These are phyloP conservation scores for Amblyteles armatorius DNA, from an alignment of 2,888 invertebrate genomes.

Conservation along the genomic window DNA sequence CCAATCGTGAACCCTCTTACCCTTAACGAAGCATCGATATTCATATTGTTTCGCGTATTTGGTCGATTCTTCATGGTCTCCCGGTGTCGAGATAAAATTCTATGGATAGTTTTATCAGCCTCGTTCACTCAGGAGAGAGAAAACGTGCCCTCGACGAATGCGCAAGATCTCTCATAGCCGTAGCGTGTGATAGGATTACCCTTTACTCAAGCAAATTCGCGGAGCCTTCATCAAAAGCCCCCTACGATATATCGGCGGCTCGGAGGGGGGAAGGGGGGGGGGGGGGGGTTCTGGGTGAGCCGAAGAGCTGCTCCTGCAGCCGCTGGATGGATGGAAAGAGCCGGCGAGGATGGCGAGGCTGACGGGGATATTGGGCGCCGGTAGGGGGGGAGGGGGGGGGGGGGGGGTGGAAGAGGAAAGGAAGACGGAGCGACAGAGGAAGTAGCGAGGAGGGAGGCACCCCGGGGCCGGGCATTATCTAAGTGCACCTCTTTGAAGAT, in stretches of 20 bases:
- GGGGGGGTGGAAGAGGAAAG: slow-evolving; percentile 57
- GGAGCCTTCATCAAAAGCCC: slow-evolving; percentile 84
- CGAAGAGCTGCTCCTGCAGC: slow-evolving; percentile 31
- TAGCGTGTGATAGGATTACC: slow-evolving; percentile 85
- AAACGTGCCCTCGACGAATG: slow-evolving; percentile 63
- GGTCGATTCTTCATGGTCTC: not conserved
- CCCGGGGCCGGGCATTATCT: slow-evolving; percentile 83
- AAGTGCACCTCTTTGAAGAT: slow-evolving; percentile 85
- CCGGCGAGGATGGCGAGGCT: slow-evolving; percentile 53
- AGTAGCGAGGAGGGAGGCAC: slow-evolving; percentile 66
- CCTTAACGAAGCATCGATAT: slow-evolving; percentile 3
- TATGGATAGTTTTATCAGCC: not conserved
- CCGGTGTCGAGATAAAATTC: not conserved
- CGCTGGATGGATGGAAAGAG: slow-evolving; percentile 57
- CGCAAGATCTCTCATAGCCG: slow-evolving; percentile 77
- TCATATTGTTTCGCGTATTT: not conserved
- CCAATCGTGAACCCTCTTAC: slow-evolving; percentile 30
- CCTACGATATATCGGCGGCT: slow-evolving; percentile 68
- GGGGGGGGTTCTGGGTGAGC: slow-evolving; percentile 55
- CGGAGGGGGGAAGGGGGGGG: slow-evolving; percentile 58
- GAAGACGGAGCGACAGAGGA: slow-evolving; percentile 62
- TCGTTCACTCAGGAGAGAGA: slow-evolving; percentile 25
- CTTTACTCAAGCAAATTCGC: slow-evolving; percentile 84
- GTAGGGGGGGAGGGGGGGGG: slow-evolving; percentile 14
- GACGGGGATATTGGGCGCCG: slow-evolving; percentile 54